Conservation (phyloP, 2,888 invertebrate genomes). For the Folsomia candida region DNA sequence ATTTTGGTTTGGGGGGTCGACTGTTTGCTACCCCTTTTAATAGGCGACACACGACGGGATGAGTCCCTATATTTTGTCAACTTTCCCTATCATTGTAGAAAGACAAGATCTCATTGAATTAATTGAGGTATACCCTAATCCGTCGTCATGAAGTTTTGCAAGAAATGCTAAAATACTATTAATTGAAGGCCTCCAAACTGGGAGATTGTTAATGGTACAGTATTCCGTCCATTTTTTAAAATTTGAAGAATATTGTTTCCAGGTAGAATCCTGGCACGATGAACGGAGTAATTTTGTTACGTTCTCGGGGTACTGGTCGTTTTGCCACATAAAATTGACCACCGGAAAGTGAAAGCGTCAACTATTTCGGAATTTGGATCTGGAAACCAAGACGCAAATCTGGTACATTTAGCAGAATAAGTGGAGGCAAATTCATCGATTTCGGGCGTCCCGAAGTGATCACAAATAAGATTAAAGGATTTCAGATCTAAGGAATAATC, state of each 20-base stretch:
- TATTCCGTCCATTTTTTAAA: constrained; percentile 17
- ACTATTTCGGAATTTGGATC: constrained; percentile 11
- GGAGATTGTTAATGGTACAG: not conserved
- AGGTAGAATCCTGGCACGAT: constrained; percentile 3
- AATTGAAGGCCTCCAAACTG: not conserved
- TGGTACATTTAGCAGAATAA: not conserved
- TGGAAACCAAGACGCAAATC: constrained; percentile 19
- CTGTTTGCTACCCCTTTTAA: not conserved
- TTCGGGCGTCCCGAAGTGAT: not conserved
- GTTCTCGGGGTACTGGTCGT: not conserved
- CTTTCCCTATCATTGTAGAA: constrained; percentile 11
- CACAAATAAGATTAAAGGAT: constrained; percentile 2
- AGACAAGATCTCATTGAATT: constrained; percentile 30
- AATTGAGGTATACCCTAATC: constrained; percentile 24
- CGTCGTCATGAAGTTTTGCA: constrained; percentile 3
- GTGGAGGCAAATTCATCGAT: constrained; percentile 23
- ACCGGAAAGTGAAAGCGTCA: constrained; percentile 24
- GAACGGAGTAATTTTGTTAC: constrained; percentile 5
- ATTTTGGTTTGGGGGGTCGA: constrained; percentile 3
- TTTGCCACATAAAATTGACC: constrained; percentile 19
- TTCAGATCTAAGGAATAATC: constrained; percentile 6
- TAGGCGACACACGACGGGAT: not conserved
- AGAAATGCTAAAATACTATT: constrained; percentile 12
- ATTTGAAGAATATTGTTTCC: not conserved
- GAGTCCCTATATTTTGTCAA: not conserved